A percentile compares a stretch with the other conserved stretches of the same genome.
Conservation (phyloP, 2,113 vertebrate genomes). For the Amblyopsis rosae region DNA sequence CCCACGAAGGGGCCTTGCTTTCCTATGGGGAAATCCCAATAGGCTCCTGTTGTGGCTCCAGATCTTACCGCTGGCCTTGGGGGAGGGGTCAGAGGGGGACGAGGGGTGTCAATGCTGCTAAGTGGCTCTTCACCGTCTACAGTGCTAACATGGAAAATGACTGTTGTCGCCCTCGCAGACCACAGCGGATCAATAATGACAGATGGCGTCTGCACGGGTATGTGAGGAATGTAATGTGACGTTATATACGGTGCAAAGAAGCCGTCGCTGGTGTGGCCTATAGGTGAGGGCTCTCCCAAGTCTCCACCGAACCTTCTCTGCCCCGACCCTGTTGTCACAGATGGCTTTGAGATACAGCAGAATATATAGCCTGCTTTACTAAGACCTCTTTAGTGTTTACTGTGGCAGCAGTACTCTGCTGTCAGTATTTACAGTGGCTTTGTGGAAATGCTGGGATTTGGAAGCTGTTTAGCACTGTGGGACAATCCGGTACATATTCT, state of each 20-base stretch:
- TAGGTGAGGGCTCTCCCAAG: constrained; percentile 7
- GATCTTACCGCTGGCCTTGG: constrained; percentile 19
- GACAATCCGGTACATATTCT: neutral
- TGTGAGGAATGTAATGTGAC: constrained; percentile 22
- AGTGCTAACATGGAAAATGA: constrained; percentile 66
- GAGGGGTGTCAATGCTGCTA: constrained; percentile 58
- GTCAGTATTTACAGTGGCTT: constrained; percentile 61
- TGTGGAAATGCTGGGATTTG: constrained; percentile 48
- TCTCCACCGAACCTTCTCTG: constrained; percentile 9
- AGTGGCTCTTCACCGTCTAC: constrained; percentile 57
- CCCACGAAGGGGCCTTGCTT: constrained; percentile 5
- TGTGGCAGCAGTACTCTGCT: constrained; percentile 39
- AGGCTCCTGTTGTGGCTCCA: neutral
- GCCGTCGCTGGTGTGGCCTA: constrained; percentile 23
- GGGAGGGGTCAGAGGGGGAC: constrained; percentile 19
- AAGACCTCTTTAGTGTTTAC: constrained; percentile 36
- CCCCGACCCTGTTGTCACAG: constrained; percentile 34
- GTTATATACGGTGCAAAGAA: constrained; percentile 28
- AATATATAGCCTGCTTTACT: constrained; percentile 10
- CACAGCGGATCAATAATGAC: constrained; percentile 61
- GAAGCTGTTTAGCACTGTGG: neutral
- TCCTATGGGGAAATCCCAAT: constrained; percentile 9
- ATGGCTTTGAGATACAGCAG: constrained; percentile 11
- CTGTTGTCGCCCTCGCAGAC: constrained; percentile 60
- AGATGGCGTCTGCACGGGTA: constrained; percentile 43